Percentiles rank a stretch among this genome's conserved stretches.
Evolutionary conservation across 1,140 invertebrate species (phyloP).

Genomic region (Drosophila trapezifrons): DNA sequence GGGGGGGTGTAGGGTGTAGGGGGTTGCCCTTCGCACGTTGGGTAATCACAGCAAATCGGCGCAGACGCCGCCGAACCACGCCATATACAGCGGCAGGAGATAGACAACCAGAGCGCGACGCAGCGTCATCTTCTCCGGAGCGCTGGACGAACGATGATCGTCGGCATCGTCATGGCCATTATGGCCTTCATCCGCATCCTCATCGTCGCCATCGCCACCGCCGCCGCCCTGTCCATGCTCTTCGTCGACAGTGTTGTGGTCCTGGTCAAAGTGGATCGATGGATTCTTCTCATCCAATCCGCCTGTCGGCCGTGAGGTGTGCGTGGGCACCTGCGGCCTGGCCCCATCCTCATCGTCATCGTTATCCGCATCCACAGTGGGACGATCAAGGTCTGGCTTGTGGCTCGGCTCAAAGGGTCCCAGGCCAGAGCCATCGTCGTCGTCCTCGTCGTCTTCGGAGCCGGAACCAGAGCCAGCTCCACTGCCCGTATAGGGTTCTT

Average conservation of each 20-base stretch:
- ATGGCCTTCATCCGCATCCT: slow-evolving; percentile 25
- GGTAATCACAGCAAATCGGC: slow-evolving; percentile 91
- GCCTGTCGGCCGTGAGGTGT: slow-evolving; percentile 59
- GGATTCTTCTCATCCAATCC: slow-evolving; percentile 68
- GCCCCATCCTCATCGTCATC: slow-evolving; percentile 73
- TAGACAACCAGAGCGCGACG: slow-evolving; percentile 89
- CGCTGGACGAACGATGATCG: slow-evolving; percentile 49
- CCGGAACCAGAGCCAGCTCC: slow-evolving; percentile 87
- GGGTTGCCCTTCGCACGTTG: slow-evolving; percentile 33
- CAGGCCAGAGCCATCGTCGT: slow-evolving; percentile 85
- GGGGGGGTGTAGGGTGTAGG: slow-evolving; percentile 67
- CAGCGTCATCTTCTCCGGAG: slow-evolving; percentile 85
- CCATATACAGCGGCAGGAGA: slow-evolving; percentile 91
- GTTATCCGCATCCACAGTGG: slow-evolving; percentile 62
- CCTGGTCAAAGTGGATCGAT: slow-evolving; percentile 52
- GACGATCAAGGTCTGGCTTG: slow-evolving; percentile 79
- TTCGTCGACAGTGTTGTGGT: slow-evolving; percentile 62
- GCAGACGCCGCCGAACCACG: slow-evolving; percentile 91
- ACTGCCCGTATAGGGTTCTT: slow-evolving; percentile 86
- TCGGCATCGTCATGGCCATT: slow-evolving; percentile 37
- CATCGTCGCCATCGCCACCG: slow-evolving; percentile 36
- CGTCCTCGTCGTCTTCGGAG: slow-evolving; percentile 84
- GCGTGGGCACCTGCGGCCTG: slow-evolving; percentile 45
- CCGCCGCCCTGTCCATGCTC: slow-evolving; percentile 26
- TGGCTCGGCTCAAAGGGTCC: slow-evolving; percentile 79